These are phyloP conservation scores for Sebastes kiyomatsui DNA, from an alignment of 2,797 vertebrate genomes.

Conservation along the genomic window DNA sequence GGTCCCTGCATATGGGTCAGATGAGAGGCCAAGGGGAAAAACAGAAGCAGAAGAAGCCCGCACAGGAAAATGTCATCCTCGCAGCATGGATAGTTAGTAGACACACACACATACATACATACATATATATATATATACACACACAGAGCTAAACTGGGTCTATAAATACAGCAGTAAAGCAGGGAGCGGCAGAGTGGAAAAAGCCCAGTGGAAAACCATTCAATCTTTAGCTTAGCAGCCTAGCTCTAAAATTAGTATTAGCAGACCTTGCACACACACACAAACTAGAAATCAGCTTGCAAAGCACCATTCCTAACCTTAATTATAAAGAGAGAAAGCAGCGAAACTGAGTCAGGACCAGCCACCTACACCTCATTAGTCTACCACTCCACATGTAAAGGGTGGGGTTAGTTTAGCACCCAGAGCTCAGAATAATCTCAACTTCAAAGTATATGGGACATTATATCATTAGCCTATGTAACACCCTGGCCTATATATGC, in stretches of 20 bases:
- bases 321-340: slow-evolving; percentile 35
- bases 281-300: slow-evolving; percentile 9
- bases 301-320: slow-evolving; percentile 23
- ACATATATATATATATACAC: background rate
- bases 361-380: slow-evolving; percentile 41
- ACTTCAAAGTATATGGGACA: slow-evolving; percentile 49
- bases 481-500: slow-evolving; percentile 56
- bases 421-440: slow-evolving; percentile 29
- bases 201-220: slow-evolving; percentile 54
- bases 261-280: background rate
- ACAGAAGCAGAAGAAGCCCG: slow-evolving; percentile 42
- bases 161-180: slow-evolving; percentile 66
- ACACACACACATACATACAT: slow-evolving; percentile 10
- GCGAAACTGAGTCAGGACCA: slow-evolving; percentile 35
- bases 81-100: slow-evolving; percentile 32
- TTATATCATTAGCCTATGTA: slow-evolving; percentile 57
- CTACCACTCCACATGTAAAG: background rate
- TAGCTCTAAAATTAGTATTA: slow-evolving; percentile 55
- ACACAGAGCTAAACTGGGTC: slow-evolving; percentile 27
- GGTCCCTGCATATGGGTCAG: slow-evolving; percentile 66
- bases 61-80: slow-evolving; percentile 70
- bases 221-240: slow-evolving; percentile 57
- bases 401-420: slow-evolving; percentile 11
- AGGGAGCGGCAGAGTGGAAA: slow-evolving; percentile 60
- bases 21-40: slow-evolving; percentile 63